These are phyloP conservation scores for Dipodomys stephensi DNA, from an alignment of 2,113 vertebrate species.

Conservation along the genomic window DNA sequence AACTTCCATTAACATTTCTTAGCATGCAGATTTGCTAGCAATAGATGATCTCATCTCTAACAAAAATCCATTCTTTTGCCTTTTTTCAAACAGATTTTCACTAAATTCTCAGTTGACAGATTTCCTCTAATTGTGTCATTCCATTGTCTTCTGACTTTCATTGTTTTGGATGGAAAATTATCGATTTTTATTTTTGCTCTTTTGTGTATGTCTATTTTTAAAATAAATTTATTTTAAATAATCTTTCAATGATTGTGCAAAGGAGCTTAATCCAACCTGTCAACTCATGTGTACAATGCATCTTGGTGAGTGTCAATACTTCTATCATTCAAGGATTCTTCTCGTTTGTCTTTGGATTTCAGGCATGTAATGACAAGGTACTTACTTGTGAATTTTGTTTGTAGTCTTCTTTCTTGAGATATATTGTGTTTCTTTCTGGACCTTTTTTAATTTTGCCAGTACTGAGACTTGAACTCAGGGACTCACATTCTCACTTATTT, in stretches of 20 bases:
- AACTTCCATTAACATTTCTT: slow-evolving; percentile 29
- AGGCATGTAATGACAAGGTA: neutral
- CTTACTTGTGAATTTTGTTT: neutral
- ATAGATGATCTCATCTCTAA: neutral
- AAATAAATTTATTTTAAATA: no score
- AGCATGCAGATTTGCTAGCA: neutral
- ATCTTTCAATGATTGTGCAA: no score
- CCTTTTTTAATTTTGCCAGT: no score
- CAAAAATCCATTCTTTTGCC: neutral
- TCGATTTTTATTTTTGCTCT: neutral
- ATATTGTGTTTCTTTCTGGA: neutral
- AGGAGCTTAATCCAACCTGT: no score
- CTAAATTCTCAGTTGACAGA: neutral
- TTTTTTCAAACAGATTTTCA: slow-evolving; percentile 8
- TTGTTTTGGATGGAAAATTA: slow-evolving; percentile 64
- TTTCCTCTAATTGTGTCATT: neutral
- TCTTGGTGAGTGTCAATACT: no score
- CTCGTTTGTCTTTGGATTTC: neutral
- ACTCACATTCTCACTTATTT: no score
- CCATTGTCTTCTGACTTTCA: slow-evolving; percentile 51
- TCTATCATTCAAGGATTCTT: neutral
- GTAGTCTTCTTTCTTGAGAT: slow-evolving; percentile 21
- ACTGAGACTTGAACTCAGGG: no score
- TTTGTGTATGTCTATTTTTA: neutral
- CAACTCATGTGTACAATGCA: no score